Evolutionary conservation across 2,888 invertebrate species (phyloP).

Genomic region (Drosophila fungiperda): DNA sequence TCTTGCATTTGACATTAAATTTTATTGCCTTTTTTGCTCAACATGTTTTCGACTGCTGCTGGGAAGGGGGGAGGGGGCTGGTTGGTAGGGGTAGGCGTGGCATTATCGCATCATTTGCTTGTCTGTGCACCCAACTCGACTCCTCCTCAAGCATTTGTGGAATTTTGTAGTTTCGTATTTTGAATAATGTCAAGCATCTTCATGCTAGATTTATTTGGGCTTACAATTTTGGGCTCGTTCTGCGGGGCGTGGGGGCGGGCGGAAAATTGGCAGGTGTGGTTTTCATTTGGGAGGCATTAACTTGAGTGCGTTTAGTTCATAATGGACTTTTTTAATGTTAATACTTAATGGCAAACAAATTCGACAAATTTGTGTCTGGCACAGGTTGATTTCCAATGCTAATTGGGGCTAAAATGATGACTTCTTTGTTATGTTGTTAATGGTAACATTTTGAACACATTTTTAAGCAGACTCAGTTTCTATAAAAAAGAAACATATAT

Average conservation of each 20-base stretch:
- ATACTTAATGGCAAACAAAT: slow-evolving; percentile 41
- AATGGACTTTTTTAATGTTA: slow-evolving; percentile 31
- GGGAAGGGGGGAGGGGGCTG: not conserved
- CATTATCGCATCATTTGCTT: slow-evolving; percentile 45
- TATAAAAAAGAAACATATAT: not conserved
- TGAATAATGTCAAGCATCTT: slow-evolving; percentile 73
- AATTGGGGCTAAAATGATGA: not conserved
- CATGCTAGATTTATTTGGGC: slow-evolving; percentile 63
- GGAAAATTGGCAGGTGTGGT: slow-evolving; percentile 44
- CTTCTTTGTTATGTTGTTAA: not conserved
- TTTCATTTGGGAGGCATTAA: slow-evolving; percentile 21
- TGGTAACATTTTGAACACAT: not conserved
- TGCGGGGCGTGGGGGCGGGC: slow-evolving; percentile 11
- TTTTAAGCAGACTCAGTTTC: not conserved
- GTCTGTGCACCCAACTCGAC: slow-evolving; percentile 22
- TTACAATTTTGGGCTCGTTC: slow-evolving; percentile 40
- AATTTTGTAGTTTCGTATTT: slow-evolving; percentile 71
- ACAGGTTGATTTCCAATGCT: slow-evolving; percentile 11
- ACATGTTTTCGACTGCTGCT: slow-evolving; percentile 9
- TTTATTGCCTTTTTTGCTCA: slow-evolving; percentile 76
- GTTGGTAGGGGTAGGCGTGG: slow-evolving; percentile 35
- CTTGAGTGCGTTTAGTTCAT: slow-evolving; percentile 27
- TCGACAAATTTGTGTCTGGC: slow-evolving; percentile 41
- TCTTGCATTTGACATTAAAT: slow-evolving; percentile 67
- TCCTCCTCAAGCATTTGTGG: slow-evolving; percentile 58